phyloP scores from a whole-genome alignment of 53 echinoderm and acorn worm species.

The Paelopatides confundens region DNA sequence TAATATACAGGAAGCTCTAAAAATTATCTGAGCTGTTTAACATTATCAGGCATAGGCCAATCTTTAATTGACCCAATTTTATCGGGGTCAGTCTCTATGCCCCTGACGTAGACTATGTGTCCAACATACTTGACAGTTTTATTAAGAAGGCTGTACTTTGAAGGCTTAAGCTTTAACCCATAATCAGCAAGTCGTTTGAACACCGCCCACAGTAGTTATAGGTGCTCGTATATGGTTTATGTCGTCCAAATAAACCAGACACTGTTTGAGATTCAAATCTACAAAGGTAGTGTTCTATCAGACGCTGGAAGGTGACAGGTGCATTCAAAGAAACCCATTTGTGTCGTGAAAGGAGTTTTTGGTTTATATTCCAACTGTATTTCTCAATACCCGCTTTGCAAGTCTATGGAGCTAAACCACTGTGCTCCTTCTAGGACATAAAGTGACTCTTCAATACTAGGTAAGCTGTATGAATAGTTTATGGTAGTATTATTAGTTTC shows the following conservation, averaged over 20 bases:
- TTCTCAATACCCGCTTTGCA: slow-evolving; percentile 58
- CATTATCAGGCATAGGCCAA: slow-evolving; percentile 36
- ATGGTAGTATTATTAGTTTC: slow-evolving; percentile 52
- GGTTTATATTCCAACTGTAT: slow-evolving; percentile 49
- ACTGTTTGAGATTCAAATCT: slow-evolving; percentile 23
- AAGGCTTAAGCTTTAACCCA: slow-evolving; percentile 43
- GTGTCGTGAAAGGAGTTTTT: slow-evolving; percentile 61
- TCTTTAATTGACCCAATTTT: slow-evolving; percentile 23
- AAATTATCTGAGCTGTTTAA: slow-evolving; percentile 28
- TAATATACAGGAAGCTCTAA: too few species aligned
- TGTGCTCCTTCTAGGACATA: slow-evolving; percentile 25
- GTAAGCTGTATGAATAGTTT: slow-evolving; percentile 53
- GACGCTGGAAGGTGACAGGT: slow-evolving; percentile 35
- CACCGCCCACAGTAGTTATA: slow-evolving; percentile 1
- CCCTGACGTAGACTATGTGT: slow-evolving; percentile 15
- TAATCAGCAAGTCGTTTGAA: slow-evolving; percentile 23
- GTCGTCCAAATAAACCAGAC: slow-evolving; percentile 44
- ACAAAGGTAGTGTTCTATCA: not conserved
- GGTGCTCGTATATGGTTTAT: slow-evolving; percentile 40
- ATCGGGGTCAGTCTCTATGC: slow-evolving; percentile 42
- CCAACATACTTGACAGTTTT: slow-evolving; percentile 11
- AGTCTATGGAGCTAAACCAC: slow-evolving; percentile 52
- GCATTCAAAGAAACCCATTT: slow-evolving; percentile 39
- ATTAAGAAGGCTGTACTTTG: slow-evolving; percentile 32
- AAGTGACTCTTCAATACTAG: slow-evolving; percentile 57